Evolutionary conservation across 2,113 vertebrate species (phyloP).

Genomic region (Catharus bicknelli): DNA sequence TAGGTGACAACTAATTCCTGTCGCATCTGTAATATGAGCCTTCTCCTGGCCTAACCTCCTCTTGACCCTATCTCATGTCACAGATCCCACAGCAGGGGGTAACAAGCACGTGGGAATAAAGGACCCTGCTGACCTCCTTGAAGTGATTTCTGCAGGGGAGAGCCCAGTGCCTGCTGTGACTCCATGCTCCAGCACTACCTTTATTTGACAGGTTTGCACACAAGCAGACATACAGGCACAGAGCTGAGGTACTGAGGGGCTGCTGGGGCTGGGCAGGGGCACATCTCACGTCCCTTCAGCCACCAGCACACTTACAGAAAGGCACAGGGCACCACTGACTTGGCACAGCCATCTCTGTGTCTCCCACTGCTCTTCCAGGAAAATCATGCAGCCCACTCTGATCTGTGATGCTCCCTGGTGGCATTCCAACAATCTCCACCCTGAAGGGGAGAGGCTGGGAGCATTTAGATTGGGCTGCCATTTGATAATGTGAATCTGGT

Average conservation of each 20-base stretch:
- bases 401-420: background rate
- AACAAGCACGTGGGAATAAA: background rate
- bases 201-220: background rate
- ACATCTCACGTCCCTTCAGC: background rate
- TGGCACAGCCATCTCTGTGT: background rate
- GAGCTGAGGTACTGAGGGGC: background rate
- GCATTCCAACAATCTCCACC: background rate
- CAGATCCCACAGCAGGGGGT: background rate
- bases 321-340: background rate
- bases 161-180: fast-evolving
- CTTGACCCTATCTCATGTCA: background rate
- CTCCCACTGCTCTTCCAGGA: background rate
- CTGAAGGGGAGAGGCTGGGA: background rate
- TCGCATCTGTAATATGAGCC: background rate
- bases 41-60: background rate
- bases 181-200: background rate
- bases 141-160: background rate
- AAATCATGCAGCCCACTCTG: background rate
- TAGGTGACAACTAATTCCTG: background rate
- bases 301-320: background rate
- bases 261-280: background rate
- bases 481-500: background rate
- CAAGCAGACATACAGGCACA: background rate
- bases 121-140: background rate
- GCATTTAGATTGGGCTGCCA: background rate